Evolutionary conservation across 2,797 vertebrate species (phyloP), one percentile per base, ranked within the genome.

Genomic region (Rhadinocentrus ornatus): DNA sequence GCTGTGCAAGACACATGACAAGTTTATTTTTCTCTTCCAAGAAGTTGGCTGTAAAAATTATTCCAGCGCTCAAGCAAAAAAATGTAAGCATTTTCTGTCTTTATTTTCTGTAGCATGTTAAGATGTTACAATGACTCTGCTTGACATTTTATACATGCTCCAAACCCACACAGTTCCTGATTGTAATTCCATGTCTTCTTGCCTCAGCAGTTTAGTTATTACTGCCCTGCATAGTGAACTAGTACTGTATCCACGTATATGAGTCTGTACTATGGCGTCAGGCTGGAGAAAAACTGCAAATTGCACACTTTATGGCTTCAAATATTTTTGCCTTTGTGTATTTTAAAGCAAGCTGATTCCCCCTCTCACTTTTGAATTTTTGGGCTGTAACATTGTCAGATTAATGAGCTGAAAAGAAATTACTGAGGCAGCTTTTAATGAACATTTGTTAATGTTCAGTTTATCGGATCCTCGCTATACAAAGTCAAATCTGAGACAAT

Each of bases 1-100:
- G 31, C 86, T 81, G 69, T 91, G 86, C 26, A 88, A 73, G 50
- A 90, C 62, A 62, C 82, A 48, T 37, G 88, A 94, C 78, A 92
- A 93, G 35, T 82, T 79, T 72, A 75, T 81, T 82, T 81, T 59
- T 22, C 59, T 58, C 31, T 74, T 69, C 48, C 52, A 66, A 31
- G 39, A 27, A 22, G 31, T 27, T 52, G 27, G 37, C 46, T 80
- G 32, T 52, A 34, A 66, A 69, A 74, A 73, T 57, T n/a, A 69
- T 62, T 75, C 29, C 13, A 44, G 55, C 32, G 75, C 58, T 27
- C 24, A 9, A 39, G 31, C 3, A 9, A 3, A 34, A 12, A n/a
- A 26, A 58, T 29, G 5, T 5, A 27, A 53, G 11, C 24, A 13
- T 26, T 32, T 67, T 50, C 12, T 9, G 9, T 34, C 10, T 24